Evolutionary conservation across 1,140 invertebrate species (phyloP).

Genomic region (Scaptomyza graminum): DNA sequence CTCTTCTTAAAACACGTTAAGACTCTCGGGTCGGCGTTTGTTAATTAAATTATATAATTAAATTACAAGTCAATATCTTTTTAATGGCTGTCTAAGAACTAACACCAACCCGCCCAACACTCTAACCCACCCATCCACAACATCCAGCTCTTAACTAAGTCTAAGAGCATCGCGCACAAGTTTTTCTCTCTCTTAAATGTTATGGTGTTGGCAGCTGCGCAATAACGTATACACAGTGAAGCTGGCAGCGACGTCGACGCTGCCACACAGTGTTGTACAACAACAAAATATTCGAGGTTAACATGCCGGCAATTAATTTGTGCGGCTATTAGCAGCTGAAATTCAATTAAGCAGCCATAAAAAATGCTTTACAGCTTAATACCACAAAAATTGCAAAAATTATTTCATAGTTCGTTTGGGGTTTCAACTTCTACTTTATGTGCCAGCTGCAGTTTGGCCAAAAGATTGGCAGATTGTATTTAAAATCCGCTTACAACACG

Average conservation of each 20-base stretch:
- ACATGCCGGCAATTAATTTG: constrained; percentile 73
- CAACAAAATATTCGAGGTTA: constrained; percentile 65
- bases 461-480: constrained; percentile 41
- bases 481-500: constrained; percentile 38
- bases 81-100: constrained; percentile 13
- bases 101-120: neutral
- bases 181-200: constrained; percentile 7
- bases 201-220: constrained; percentile 18
- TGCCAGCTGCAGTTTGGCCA: neutral
- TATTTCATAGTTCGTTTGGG: neutral
- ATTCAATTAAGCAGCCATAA: constrained; percentile 71
- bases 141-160: constrained; percentile 3
- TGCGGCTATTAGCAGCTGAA: constrained; percentile 55
- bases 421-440: neutral
- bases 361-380: constrained; percentile 25
- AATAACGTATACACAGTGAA: neutral
- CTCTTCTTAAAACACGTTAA: constrained; percentile 13
- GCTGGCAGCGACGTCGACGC: constrained; percentile 1
- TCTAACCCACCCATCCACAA: neutral
- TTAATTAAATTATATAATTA: constrained; percentile 61
- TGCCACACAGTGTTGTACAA: constrained; percentile 8
- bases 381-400: neutral
- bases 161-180: neutral
- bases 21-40: constrained; percentile 10
- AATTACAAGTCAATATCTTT: constrained; percentile 53